phyloP scores from a whole-genome alignment of 2,113 vertebrate species.

The Varanus komodoensis region DNA sequence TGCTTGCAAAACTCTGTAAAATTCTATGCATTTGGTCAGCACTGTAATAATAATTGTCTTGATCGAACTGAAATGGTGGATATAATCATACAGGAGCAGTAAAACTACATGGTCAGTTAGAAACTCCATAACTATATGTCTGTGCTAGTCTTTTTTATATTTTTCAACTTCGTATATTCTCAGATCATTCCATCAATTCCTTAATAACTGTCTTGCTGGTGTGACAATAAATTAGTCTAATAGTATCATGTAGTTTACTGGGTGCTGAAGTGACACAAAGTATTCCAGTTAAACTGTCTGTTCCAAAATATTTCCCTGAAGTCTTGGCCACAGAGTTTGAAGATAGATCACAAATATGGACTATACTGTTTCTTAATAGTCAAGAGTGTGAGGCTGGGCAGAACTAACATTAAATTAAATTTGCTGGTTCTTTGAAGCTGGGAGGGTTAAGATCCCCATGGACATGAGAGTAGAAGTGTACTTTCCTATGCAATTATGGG shows the following conservation, averaged over 20 bases:
- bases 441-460: background rate
- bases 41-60: background rate
- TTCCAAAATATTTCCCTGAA: background rate
- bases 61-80: background rate
- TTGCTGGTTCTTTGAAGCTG: background rate
- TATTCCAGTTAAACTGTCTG: background rate
- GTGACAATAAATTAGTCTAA: background rate
- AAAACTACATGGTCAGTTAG: background rate
- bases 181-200: background rate
- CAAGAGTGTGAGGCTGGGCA: background rate
- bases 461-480: background rate
- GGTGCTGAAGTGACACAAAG: background rate
- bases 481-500: background rate
- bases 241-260: background rate
- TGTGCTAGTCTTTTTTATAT: background rate
- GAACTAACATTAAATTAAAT: background rate
- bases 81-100: background rate
- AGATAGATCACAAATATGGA: background rate
- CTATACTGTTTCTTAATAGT: background rate
- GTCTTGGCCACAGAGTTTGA: too few relatives aligned
- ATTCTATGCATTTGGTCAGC: background rate
- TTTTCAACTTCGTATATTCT: background rate
- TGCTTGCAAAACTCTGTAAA: background rate
- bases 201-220: conserved; percentile 1
- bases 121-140: background rate